Base-by-base conservation (phyloP, 2,113 vertebrate species). In the Gasterosteus nipponicus region DNA sequence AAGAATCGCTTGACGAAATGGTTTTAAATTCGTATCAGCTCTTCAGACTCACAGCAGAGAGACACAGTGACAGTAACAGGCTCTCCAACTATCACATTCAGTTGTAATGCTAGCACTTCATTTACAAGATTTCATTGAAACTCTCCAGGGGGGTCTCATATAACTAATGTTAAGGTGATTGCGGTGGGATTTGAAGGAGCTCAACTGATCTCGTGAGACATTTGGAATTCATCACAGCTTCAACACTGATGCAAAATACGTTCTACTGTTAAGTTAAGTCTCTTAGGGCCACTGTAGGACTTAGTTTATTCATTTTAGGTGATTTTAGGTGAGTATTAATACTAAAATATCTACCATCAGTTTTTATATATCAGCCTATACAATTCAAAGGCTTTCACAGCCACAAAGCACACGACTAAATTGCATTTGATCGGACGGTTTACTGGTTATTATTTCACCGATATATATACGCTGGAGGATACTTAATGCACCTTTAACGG, bases 1-100 rank as follows among this genome's bases (percentile, higher is more conserved):
- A 82, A 81, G 35, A 81, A 51, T 72, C 19, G 22, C 63, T 80
- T 87, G 69, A 79, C 14, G 0, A 68, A 63, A 84, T 79, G 35
- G 69, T 74, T 89, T 77, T 18, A 39, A 64, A 57, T 78, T 69
- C 2, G 3, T 49, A 44, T 33, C 12, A 14, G 57, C 33, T 57
- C 56, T 10, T 12, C 35, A 44, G 41, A 61, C 49, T 44, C 46
- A 33, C n/a, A 54, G 35, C 35, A 26, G 69, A 68, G 38, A 74
- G 29, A 77, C 18, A 61, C n/a, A 4, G 35, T 26, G 22, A 26
- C 22, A 26, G 33, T 18, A 5, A 47, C 12, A 65, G 10, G 10
- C n/a, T 16, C 47, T 46, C 4, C 29, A 65, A 56, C 10, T 8
- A 44, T 22, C 22, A 53, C 38, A 80, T 29, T 18, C 38, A 57